Percentiles rank a stretch among this genome's conserved stretches.
Evolutionary conservation across 2,113 vertebrate genomes (phyloP).

Genomic region (Pholis gunnellus): DNA sequence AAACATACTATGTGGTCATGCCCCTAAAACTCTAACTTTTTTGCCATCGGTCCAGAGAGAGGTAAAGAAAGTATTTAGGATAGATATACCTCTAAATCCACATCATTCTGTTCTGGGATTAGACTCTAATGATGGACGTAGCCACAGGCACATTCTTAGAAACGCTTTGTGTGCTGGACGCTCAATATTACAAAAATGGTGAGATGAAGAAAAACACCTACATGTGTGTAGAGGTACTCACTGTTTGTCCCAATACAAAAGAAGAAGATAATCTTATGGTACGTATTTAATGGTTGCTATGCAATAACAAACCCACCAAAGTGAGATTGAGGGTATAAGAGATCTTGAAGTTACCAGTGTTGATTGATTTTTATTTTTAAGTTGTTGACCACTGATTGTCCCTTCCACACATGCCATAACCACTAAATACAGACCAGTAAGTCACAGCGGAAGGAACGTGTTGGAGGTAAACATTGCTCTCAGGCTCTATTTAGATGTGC

Average conservation of each 20-base stretch:
- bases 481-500: slow-evolving; percentile 61
- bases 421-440: slow-evolving; percentile 72
- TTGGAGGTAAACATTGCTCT: slow-evolving; percentile 40
- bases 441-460: slow-evolving; percentile 41
- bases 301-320: background rate
- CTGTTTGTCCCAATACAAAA: background rate
- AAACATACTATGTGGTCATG: background rate
- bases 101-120: background rate
- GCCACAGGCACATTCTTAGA: background rate
- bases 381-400: slow-evolving; percentile 46
- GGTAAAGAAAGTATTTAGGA: background rate
- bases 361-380: slow-evolving; percentile 10
- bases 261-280: background rate
- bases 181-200: background rate
- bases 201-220: background rate
- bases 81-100: background rate
- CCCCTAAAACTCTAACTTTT: background rate
- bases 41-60: background rate
- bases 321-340: background rate
- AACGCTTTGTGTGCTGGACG: background rate
- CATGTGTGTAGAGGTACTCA: background rate
- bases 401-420: slow-evolving; percentile 61
- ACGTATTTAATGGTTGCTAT: background rate
- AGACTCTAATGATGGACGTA: background rate
- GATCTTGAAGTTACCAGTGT: background rate